These are phyloP conservation scores for Phenacoccus solenopsis DNA, from an alignment of 1,140 invertebrate genomes.

Conservation along the genomic window DNA sequence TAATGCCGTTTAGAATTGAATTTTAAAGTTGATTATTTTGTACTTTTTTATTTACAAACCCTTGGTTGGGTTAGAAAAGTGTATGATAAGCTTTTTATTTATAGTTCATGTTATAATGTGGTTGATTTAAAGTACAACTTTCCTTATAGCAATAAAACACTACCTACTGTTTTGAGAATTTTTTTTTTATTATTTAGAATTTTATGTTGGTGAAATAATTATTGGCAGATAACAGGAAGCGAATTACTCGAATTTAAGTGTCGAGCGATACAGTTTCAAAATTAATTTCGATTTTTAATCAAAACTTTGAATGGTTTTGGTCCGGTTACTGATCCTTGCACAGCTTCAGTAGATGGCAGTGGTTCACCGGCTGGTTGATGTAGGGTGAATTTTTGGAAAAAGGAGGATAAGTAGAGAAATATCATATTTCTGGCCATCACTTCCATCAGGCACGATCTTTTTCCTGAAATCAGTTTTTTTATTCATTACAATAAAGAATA, in stretches of 20 bases:
- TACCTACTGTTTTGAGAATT: not conserved
- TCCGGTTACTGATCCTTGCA: conserved; percentile 24
- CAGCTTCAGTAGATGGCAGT: conserved; percentile 22
- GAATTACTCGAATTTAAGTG: no score
- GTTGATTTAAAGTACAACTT: not conserved
- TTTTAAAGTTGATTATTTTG: not conserved
- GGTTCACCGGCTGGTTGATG: conserved; percentile 22
- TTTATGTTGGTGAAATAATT: no score
- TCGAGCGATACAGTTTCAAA: not conserved
- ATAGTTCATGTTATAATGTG: not conserved
- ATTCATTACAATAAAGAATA: no score
- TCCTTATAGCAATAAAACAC: not conserved
- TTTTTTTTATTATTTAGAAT: not conserved
- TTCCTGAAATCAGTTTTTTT: conserved; percentile 28
- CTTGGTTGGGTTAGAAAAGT: not conserved
- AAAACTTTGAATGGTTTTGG: conserved; percentile 25
- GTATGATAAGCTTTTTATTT: not conserved
- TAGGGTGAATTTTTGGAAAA: conserved; percentile 28
- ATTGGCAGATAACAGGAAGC: no score
- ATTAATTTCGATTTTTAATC: conserved; percentile 20
- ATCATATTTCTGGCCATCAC: conserved; percentile 28
- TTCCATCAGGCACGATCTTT: conserved; percentile 31
- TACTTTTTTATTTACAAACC: not conserved
- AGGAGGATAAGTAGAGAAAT: conserved; percentile 28
- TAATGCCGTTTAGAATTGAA: no score